phyloP scores from a whole-genome alignment of 2,797 vertebrate species.

The Centropyge bicolor region DNA sequence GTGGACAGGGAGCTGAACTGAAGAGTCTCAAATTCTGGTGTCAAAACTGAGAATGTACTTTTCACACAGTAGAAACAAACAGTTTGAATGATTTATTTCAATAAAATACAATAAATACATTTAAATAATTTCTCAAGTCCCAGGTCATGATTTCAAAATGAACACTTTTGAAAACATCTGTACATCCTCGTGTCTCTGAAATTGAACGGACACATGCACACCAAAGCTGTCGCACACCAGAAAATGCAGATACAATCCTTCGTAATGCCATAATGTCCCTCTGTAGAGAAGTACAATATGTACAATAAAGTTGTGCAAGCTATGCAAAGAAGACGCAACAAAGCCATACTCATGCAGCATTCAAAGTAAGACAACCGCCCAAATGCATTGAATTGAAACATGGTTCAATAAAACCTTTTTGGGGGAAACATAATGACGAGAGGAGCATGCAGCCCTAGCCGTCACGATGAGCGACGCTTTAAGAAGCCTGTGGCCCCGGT shows the following conservation, averaged over 20 bases:
- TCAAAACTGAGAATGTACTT: slow-evolving; percentile 75
- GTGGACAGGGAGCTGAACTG: slow-evolving; percentile 36
- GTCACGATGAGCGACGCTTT: slow-evolving; percentile 37
- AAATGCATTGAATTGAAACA: slow-evolving; percentile 79
- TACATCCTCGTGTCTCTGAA: slow-evolving; percentile 88
- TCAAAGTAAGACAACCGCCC: slow-evolving; percentile 74
- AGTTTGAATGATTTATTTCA: slow-evolving; percentile 87
- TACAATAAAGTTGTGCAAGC: slow-evolving; percentile 91
- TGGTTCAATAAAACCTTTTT: slow-evolving; percentile 59
- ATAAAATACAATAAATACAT: slow-evolving; percentile 87
- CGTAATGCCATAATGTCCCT: slow-evolving; percentile 87
- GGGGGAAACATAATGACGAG: slow-evolving; percentile 70
- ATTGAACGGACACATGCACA: slow-evolving; percentile 74
- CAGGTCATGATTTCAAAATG: slow-evolving; percentile 86
- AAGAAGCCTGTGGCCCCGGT: slow-evolving; percentile 74
- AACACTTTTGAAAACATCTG: slow-evolving; percentile 92
- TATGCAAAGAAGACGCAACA: slow-evolving; percentile 83
- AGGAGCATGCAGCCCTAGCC: slow-evolving; percentile 59
- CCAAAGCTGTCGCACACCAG: slow-evolving; percentile 60
- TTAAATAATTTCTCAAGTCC: slow-evolving; percentile 82
- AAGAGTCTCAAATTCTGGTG: slow-evolving; percentile 55
- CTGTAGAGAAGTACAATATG: slow-evolving; percentile 96
- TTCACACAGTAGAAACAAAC: slow-evolving; percentile 72
- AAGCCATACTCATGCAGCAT: slow-evolving; percentile 88
- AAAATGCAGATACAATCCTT: slow-evolving; percentile 70